phyloP scores from a whole-genome alignment of 2,113 vertebrate genomes.

The Nymphicus hollandicus region DNA sequence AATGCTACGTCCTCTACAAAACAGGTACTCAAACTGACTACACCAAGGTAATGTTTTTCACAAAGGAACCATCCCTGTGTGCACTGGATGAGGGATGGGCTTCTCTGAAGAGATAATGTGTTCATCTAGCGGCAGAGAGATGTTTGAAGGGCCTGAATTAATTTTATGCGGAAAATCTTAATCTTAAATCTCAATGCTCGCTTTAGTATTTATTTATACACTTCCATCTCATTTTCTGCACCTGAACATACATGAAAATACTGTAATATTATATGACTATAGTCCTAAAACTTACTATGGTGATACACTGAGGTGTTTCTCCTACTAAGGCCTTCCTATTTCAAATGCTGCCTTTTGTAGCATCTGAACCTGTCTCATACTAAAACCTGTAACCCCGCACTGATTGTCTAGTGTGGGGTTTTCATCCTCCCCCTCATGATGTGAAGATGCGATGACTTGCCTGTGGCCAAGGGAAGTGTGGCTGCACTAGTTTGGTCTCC shows the following conservation, averaged over 20 bases:
- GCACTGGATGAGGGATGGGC: background rate
- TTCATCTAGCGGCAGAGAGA: background rate
- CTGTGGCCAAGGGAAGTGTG: background rate
- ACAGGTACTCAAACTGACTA: background rate
- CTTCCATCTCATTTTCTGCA: background rate
- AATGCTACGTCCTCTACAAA: background rate
- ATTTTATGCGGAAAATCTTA: background rate
- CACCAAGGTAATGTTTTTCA: background rate
- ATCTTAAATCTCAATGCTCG: background rate
- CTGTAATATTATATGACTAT: rapidly evolving
- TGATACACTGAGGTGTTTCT: background rate
- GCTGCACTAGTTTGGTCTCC: background rate
- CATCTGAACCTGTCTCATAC: background rate
- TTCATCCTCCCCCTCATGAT: background rate
- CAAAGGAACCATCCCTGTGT: background rate
- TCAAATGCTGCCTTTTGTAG: background rate
- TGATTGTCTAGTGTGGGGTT: background rate
- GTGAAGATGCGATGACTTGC: background rate
- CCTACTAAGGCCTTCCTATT: background rate
- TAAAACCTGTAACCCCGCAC: background rate
- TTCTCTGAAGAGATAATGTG: background rate
- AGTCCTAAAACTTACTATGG: background rate
- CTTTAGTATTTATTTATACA: background rate
- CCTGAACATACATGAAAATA: background rate
- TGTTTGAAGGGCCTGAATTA: background rate